Base-by-base conservation (phyloP, 2,797 vertebrate genomes). In the Semotilus atromaculatus region DNA sequence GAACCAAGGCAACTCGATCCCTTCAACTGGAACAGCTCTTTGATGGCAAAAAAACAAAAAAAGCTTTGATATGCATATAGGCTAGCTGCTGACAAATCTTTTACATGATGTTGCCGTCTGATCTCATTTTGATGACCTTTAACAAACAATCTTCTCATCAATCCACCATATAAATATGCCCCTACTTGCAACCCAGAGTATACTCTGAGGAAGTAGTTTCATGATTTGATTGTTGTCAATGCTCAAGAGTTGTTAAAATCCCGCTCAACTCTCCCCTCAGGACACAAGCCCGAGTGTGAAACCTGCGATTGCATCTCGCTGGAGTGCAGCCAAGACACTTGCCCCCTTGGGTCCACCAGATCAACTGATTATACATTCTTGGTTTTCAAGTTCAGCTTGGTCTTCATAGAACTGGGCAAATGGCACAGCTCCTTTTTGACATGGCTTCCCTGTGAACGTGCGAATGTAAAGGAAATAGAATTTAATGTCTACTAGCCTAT, bases 281-380 rank as follows among this genome's bases (percentile, higher is more conserved):
- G 58, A 80, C 78, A 75, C 38, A 26, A 67, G 78, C 60, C 34
- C 38, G 43, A 66, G 66, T 53, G 66, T 43, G 45, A 84, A 84
- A 87, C 29, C 51, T 72, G 70, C 55, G 36, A 58, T 76, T 82
- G 38, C 29, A 73, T 77, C 58, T 58, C 36, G 23, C 83, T 82
- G 91, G 90, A 92, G 89, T 85, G 75, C 53, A 84, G 90, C 90
- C 91, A 93, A 89, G 88, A 92, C 80, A 88, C 86, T 90, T 87
- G 73, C 87, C 84, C 58, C 89, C 88, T 84, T 83, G 80, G 88
- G 90, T 89, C 87, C 86, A 91, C 89, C 85, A 92, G 89, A 91
- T 84, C 88, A 88, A 90, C 90, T 82, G 87, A 88, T 90, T 81
- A 89, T 91, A 88, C 91, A 91, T 94, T 94, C 91, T 93, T 16